Conservation (phyloP, 2,797 vertebrate species). For the Rhinophrynus dorsalis region DNA sequence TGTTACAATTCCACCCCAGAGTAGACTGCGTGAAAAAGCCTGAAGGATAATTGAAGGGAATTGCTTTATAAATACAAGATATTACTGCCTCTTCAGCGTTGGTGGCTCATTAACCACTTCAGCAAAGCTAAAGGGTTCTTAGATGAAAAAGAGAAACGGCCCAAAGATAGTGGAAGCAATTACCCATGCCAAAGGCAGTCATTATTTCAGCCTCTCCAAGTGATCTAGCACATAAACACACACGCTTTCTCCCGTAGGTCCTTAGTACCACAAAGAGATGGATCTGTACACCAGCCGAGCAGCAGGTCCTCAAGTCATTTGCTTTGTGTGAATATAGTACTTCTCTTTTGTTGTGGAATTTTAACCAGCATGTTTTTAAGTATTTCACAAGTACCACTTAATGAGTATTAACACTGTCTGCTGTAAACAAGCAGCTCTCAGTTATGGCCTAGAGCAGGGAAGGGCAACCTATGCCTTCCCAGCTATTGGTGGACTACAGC, state of each 20-base stretch:
- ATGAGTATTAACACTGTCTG: conserved; percentile 44
- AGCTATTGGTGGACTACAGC: too few species aligned
- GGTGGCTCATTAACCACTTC: conserved; percentile 48
- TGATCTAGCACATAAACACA: conserved; percentile 20
- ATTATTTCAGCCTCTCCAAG: conserved; percentile 37
- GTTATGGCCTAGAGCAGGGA: too few species aligned
- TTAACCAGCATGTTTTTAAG: conserved; percentile 53
- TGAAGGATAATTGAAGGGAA: conserved; percentile 35
- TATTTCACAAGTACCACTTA: conserved; percentile 52
- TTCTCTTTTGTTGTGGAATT: conserved; percentile 37
- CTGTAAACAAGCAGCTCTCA: conserved; percentile 54
- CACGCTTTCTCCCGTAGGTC: background rate
- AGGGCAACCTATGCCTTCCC: too few species aligned
- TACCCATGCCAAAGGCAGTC: conserved; percentile 49
- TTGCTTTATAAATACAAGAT: conserved; percentile 47
- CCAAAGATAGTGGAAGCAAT: background rate
- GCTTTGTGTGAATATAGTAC: conserved; percentile 23
- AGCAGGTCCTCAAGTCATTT: conserved; percentile 13
- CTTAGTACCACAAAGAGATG: conserved; percentile 17
- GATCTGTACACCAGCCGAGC: conserved; percentile 10
- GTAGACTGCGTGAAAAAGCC: conserved; percentile 6
- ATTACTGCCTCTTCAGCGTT: conserved; percentile 40
- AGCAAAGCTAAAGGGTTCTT: conserved; percentile 40
- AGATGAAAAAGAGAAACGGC: conserved; percentile 48
- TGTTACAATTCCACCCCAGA: background rate